Percentiles rank a stretch among this genome's conserved stretches.
These are phyloP conservation scores for Sylvia borin DNA, from an alignment of 2,797 vertebrate genomes.

Conservation along the genomic window DNA sequence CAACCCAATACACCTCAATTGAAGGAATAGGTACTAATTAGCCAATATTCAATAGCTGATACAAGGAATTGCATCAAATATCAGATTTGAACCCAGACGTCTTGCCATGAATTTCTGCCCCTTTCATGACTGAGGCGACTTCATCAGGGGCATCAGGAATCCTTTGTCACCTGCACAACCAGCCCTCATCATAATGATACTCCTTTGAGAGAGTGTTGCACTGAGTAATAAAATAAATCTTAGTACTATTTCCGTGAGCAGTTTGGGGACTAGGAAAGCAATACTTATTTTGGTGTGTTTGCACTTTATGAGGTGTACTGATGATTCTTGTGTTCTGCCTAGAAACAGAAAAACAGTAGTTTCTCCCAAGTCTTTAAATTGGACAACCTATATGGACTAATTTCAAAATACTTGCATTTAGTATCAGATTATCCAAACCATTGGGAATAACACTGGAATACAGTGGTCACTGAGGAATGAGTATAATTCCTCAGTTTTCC, in stretches of 20 bases:
- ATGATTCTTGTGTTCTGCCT: background rate
- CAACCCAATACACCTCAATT: background rate
- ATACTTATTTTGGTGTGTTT: background rate
- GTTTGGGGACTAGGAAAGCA: background rate
- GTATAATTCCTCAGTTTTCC: background rate
- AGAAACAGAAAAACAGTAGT: background rate
- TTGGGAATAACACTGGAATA: background rate
- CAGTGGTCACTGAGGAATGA: background rate
- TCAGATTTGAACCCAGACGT: background rate
- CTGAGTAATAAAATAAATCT: background rate
- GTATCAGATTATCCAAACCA: background rate
- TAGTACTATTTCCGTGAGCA: background rate
- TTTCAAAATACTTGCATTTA: background rate
- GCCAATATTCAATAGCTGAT: background rate
- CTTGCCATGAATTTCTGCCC: background rate
- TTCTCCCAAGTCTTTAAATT: background rate
- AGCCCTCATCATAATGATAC: background rate
- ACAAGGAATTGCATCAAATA: background rate
- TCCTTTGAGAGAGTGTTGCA: background rate
- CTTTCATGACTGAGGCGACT: background rate
- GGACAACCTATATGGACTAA: background rate
- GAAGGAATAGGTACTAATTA: background rate
- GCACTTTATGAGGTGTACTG: background rate
- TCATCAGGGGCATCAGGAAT: background rate
- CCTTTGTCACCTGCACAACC: background rate